Conservation (phyloP, 2,113 vertebrate genomes). For the Accipiter virgatus region DNA sequence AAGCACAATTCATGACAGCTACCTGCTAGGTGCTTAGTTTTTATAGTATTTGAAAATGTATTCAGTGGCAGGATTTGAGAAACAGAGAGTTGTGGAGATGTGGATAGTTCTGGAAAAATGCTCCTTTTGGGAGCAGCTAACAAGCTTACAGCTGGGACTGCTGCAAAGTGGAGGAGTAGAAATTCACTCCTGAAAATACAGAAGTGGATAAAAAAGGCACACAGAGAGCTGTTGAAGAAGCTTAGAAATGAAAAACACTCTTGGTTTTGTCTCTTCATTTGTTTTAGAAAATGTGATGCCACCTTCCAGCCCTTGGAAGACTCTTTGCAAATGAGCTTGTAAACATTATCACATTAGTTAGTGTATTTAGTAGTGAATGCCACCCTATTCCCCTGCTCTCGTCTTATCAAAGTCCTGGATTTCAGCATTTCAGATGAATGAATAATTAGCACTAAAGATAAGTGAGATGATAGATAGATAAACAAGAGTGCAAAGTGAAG, state of each 20-base stretch:
- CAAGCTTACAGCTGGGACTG: not conserved
- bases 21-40: not conserved
- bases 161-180: not conserved
- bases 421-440: not conserved
- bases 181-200: not conserved
- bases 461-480: not conserved
- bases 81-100: not conserved
- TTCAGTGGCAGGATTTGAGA: not conserved
- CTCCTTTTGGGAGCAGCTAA: not conserved
- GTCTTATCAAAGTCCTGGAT: not conserved
- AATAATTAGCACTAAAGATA: not conserved
- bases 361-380: not conserved
- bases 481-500: not conserved
- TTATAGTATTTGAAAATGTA: not conserved
- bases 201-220: not conserved
- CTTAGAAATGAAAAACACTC: not conserved
- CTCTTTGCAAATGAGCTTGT: not conserved
- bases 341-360: not conserved
- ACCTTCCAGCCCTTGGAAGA: not conserved
- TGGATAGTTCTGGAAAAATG: not conserved
- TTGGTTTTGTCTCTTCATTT: not conserved
- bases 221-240: not conserved
- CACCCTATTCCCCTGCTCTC: not conserved
- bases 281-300: not conserved
- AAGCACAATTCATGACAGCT: not conserved